phyloP scores from a whole-genome alignment of 2,888 invertebrate genomes.

The Nysson spinosus region DNA sequence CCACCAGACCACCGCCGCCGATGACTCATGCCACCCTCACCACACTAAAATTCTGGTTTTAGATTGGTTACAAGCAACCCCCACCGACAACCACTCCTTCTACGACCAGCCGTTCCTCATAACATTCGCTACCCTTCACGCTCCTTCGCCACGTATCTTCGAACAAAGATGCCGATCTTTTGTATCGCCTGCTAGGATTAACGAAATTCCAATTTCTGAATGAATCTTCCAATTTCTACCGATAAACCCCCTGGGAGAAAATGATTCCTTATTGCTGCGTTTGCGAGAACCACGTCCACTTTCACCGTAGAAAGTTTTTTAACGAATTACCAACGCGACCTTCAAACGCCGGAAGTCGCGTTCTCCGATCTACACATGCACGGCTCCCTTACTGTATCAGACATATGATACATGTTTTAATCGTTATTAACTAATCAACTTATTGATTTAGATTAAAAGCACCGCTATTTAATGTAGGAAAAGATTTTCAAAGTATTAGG shows the following conservation, averaged over 20 bases:
- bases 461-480: too few species aligned
- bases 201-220: too few species aligned
- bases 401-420: too few species aligned
- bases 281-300: constrained; percentile 15
- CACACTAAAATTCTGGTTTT: constrained; percentile 26
- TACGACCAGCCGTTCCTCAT: constrained; percentile 24
- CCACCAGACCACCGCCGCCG: constrained; percentile 65
- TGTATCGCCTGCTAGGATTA: constrained; percentile 5
- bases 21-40: constrained; percentile 73
- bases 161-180: not conserved
- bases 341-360: too few species aligned
- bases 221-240: constrained; percentile 7
- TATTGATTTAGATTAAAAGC: too few species aligned
- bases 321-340: too few species aligned
- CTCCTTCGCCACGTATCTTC: not conserved
- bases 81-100: constrained; percentile 36
- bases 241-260: too few species aligned
- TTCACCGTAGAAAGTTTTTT: constrained; percentile 42
- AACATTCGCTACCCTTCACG: not conserved
- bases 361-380: too few species aligned
- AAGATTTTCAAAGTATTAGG: constrained; percentile 38
- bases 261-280: constrained; percentile 5
- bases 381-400: too few species aligned
- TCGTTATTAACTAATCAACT: too few species aligned
- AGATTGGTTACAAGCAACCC: constrained; percentile 48